A percentile compares a stretch with the other conserved stretches of the same genome.
These are phyloP conservation scores for Stegophylla sp. DNA, from an alignment of 2,888 invertebrate genomes.

Conservation along the genomic window DNA sequence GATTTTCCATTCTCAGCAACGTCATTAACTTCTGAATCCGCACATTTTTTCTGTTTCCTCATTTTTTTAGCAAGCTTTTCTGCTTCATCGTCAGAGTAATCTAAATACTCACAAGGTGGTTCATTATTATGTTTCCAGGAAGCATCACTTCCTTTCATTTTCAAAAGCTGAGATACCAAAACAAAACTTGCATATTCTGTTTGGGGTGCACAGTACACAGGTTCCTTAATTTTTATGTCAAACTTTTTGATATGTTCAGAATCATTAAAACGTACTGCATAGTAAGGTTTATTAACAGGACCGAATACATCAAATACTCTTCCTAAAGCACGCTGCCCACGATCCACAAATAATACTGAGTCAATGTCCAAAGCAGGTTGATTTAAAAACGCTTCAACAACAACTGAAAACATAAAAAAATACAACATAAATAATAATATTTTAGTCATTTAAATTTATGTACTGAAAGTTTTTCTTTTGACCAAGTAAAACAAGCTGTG, in stretches of 20 bases:
- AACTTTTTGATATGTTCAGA: conserved; percentile 75
- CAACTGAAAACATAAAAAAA: conserved; percentile 69
- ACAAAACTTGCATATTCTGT: conserved; percentile 79
- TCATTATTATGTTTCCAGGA: conserved; percentile 86
- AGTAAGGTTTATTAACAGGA: conserved; percentile 82
- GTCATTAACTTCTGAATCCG: not conserved
- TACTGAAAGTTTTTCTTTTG: no score
- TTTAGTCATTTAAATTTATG: no score
- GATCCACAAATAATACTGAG: conserved; percentile 83
- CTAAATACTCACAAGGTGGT: conserved; percentile 74
- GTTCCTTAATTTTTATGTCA: conserved; percentile 73
- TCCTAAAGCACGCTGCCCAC: conserved; percentile 77
- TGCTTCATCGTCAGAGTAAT: conserved; percentile 89
- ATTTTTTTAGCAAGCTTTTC: conserved; percentile 68
- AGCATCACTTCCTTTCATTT: conserved; percentile 86
- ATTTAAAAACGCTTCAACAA: conserved; percentile 76
- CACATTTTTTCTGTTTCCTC: conserved; percentile 32
- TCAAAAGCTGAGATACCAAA: conserved; percentile 75
- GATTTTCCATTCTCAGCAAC: not conserved
- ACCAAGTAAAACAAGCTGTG: not conserved
- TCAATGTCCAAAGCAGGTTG: conserved; percentile 85
- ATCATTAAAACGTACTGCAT: conserved; percentile 89
- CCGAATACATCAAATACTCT: conserved; percentile 92
- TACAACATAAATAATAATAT: conserved; percentile 43
- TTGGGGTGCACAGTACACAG: conserved; percentile 84